Evolutionary conservation across 1,140 invertebrate genomes (phyloP).

Genomic region (Cotesia chilonis): DNA sequence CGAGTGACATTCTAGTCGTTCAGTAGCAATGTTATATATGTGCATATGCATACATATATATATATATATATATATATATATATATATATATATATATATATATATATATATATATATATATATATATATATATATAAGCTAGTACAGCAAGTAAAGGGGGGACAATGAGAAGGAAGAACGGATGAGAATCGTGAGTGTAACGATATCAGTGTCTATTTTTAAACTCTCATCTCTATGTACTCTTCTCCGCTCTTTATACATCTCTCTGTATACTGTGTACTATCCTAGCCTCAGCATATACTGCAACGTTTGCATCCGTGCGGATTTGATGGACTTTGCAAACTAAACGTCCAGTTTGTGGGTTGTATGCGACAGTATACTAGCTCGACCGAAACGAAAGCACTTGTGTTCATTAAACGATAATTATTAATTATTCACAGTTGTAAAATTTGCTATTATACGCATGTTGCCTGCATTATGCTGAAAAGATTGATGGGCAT

Average conservation of each 20-base stretch:
- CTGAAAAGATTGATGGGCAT: not conserved
- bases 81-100: not conserved
- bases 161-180: not conserved
- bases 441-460: constrained; percentile 4
- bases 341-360: too few relatives aligned
- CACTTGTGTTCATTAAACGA: constrained; percentile 20
- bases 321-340: constrained; percentile 16
- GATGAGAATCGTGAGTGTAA: constrained; percentile 17
- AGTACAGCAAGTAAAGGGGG: too few relatives aligned
- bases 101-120: too few relatives aligned
- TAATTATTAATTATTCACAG: constrained; percentile 26
- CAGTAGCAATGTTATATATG: not conserved
- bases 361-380: not conserved
- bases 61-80: too few relatives aligned
- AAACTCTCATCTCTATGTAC: not conserved
- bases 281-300: not conserved
- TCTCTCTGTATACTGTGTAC: not conserved
- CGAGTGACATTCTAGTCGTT: constrained; percentile 22
- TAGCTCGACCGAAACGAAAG: not conserved
- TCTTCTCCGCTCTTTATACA: not conserved
- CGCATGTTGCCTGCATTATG: not conserved
- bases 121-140: too few relatives aligned
- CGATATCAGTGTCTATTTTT: constrained; percentile 19
- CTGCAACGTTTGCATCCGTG: constrained; percentile 1
- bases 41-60: not conserved